Evolutionary conservation across 2,888 invertebrate species (phyloP).

Genomic region (Plagodis pulveraria): DNA sequence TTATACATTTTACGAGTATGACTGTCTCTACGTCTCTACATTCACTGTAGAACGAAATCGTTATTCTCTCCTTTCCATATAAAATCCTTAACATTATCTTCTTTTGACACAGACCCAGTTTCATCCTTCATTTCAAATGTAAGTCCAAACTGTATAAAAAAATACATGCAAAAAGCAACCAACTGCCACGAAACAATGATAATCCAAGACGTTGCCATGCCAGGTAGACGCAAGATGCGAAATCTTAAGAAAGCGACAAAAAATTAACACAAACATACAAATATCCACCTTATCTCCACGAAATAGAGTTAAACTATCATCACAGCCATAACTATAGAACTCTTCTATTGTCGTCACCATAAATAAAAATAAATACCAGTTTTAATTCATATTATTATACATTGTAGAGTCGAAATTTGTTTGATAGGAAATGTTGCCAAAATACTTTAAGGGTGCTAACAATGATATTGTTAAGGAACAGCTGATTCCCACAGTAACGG

Average conservation of each 20-base stretch:
- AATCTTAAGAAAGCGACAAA: constrained; percentile 68
- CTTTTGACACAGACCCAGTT: neutral
- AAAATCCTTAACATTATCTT: neutral
- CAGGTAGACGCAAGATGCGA: constrained; percentile 80
- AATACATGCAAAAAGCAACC: constrained; percentile 50
- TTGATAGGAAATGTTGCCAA: constrained; percentile 41
- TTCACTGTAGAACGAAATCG: no score
- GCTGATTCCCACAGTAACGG: constrained; percentile 78
- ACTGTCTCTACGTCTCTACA: no score
- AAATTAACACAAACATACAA: constrained; percentile 20
- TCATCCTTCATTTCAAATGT: neutral
- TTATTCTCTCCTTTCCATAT: no score
- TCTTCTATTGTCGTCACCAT: constrained; percentile 24
- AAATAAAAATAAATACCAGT: neutral
- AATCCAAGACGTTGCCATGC: constrained; percentile 53
- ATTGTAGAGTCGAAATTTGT: constrained; percentile 43
- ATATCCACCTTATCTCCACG: constrained; percentile 29
- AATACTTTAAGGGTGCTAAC: constrained; percentile 48
- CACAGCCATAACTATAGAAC: neutral
- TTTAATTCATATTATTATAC: neutral
- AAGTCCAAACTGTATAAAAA: constrained; percentile 1
- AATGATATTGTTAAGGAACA: constrained; percentile 53
- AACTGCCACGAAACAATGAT: constrained; percentile 59
- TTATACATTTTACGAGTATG: no score
- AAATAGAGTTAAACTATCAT: constrained; percentile 17